A percentile compares a stretch with the other conserved stretches of the same genome.
Evolutionary conservation across 2,797 vertebrate genomes (phyloP).

Genomic region (Apodemus agrarius): DNA sequence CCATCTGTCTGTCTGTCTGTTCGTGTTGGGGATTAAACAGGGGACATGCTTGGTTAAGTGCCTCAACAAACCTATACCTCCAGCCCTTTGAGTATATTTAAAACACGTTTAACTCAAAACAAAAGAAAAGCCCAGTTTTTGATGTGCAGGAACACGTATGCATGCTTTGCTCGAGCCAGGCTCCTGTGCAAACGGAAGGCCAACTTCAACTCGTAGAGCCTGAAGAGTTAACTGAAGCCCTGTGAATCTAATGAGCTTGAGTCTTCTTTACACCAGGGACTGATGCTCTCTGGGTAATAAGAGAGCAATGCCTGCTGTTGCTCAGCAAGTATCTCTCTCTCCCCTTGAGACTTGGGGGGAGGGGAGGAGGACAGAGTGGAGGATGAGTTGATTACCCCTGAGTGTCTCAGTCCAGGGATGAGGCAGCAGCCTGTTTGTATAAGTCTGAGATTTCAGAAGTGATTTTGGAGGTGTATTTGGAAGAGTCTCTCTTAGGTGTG

Average conservation of each 20-base stretch:
- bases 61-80: not conserved
- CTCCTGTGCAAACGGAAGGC: not conserved
- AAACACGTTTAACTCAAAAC: conserved; percentile 20
- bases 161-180: not conserved
- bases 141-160: not conserved
- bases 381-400: not conserved
- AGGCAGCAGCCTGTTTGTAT: not conserved
- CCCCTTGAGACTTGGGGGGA: not conserved
- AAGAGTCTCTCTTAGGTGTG: not conserved
- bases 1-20: not conserved
- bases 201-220: too few species aligned
- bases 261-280: conserved; percentile 51
- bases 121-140: not conserved
- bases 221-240: not conserved
- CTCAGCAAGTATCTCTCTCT: conserved; percentile 16
- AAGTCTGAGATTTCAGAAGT: not conserved
- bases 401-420: conserved; percentile 51
- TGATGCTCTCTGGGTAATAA: conserved; percentile 10
- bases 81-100: not conserved
- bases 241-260: conserved; percentile 63
- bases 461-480: not conserved
- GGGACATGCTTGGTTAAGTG: not conserved
- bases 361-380: not conserved
- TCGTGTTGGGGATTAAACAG: not conserved
- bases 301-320: conserved; percentile 2